These are phyloP conservation scores for Podabrus alpinus DNA, from an alignment of 2,888 invertebrate species.

Conservation along the genomic window DNA sequence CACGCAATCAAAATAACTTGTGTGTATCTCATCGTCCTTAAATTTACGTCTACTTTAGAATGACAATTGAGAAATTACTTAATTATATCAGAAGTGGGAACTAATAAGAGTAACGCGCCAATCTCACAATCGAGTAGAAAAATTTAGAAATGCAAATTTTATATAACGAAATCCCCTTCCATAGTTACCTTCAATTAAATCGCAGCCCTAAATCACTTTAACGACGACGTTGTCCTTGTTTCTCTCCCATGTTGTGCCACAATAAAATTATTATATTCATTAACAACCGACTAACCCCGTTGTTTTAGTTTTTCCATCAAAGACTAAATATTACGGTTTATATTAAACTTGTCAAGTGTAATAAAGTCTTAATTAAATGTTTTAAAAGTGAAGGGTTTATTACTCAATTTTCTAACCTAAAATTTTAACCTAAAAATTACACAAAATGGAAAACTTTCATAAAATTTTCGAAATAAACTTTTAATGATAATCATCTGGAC, in stretches of 20 bases:
- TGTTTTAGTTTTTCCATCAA: background rate
- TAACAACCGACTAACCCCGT: background rate
- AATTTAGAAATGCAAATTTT: background rate
- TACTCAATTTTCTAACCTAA: background rate
- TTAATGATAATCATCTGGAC: background rate
- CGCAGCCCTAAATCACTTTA: slow-evolving; percentile 21
- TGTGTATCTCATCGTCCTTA: slow-evolving; percentile 18
- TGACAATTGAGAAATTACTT: slow-evolving; percentile 21
- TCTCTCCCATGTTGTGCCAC: background rate
- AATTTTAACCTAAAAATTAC: background rate
- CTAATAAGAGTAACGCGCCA: background rate
- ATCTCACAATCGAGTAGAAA: background rate
- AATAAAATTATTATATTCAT: background rate
- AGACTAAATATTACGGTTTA: background rate
- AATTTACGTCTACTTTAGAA: slow-evolving; percentile 13
- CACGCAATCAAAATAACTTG: slow-evolving; percentile 27
- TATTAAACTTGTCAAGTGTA: background rate
- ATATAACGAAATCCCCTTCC: background rate
- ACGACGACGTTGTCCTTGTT: slow-evolving; percentile 16
- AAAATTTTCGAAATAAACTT: background rate
- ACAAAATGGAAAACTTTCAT: background rate
- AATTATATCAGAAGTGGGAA: slow-evolving; percentile 10
- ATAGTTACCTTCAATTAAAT: slow-evolving; percentile 14
- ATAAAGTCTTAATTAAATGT: background rate
- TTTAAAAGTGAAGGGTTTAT: background rate